Percentiles rank a stretch among this genome's conserved stretches.
Evolutionary conservation across 2,113 vertebrate genomes (phyloP).

Genomic region (Picathartes gymnocephalus): DNA sequence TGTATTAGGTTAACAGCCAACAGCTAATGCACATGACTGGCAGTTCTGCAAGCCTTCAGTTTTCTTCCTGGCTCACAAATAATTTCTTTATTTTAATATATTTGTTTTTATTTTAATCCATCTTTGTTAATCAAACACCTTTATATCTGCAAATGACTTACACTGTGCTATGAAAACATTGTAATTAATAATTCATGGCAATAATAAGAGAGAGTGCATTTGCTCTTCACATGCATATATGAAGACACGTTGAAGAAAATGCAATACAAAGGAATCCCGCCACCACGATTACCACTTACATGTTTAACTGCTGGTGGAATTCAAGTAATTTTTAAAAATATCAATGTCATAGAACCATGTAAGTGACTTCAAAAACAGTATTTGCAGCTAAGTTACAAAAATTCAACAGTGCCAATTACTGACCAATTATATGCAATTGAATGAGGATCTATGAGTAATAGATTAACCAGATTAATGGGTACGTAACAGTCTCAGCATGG

Average conservation of each 20-base stretch:
- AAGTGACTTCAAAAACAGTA: neutral
- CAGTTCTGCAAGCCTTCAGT: neutral
- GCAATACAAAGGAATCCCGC: neutral
- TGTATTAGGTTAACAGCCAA: neutral
- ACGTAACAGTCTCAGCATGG: constrained; percentile 39
- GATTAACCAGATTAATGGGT: constrained; percentile 70
- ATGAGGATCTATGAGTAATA: constrained; percentile 60
- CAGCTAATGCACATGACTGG: neutral
- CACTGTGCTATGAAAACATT: neutral
- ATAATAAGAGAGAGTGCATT: neutral
- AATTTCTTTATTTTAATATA: neutral
- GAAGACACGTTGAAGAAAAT: neutral
- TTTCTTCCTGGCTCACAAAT: neutral
- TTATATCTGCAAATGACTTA: neutral
- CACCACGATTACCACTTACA: neutral
- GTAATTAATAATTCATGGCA: neutral
- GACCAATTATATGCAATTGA: neutral
- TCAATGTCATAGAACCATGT: neutral
- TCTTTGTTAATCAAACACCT: neutral
- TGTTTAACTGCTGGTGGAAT: neutral
- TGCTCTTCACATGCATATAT: neutral
- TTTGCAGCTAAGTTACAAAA: neutral
- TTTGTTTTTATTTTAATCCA: neutral
- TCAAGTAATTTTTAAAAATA: neutral
- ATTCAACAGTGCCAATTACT: neutral